Evolutionary conservation across 2,113 vertebrate species (phyloP).

Genomic region (Stegostoma tigrinum): DNA sequence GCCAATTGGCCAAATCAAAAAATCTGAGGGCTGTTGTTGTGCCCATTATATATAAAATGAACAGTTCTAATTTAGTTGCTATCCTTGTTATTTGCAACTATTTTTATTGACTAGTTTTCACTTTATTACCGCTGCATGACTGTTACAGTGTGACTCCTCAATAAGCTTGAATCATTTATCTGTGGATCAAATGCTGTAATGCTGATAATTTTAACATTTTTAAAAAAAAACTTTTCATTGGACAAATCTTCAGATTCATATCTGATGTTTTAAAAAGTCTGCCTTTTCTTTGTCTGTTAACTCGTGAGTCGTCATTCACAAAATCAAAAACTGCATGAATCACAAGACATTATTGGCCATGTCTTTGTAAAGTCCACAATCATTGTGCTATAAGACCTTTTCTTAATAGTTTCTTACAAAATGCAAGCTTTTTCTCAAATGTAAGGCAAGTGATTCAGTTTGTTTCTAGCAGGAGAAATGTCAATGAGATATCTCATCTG

Average conservation of each 20-base stretch:
- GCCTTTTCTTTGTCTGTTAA: conserved; percentile 31
- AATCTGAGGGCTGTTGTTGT: neutral
- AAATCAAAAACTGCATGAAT: conserved; percentile 23
- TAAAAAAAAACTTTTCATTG: neutral
- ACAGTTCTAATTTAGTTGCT: conserved; percentile 24
- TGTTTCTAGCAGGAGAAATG: conserved; percentile 2
- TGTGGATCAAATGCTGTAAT: neutral
- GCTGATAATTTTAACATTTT: conserved; percentile 19
- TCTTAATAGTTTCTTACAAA: neutral
- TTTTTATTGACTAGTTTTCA: conserved; percentile 24
- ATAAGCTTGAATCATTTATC: conserved; percentile 2
- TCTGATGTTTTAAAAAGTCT: neutral
- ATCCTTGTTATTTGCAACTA: conserved; percentile 29
- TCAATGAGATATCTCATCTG: neutral
- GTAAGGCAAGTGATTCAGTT: neutral
- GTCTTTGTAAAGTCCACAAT: neutral
- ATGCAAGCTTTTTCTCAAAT: neutral
- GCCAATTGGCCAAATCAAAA: conserved; percentile 21
- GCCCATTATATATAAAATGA: conserved; percentile 24
- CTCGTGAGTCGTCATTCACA: conserved; percentile 19
- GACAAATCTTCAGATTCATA: conserved; percentile 13
- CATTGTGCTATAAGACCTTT: neutral
- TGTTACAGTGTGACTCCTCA: conserved; percentile 20
- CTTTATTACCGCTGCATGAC: conserved; percentile 34
- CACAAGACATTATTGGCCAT: conserved; percentile 12